Evolutionary conservation across 2,113 vertebrate genomes (phyloP), one percentile per base, ranked within the genome.

Genomic region (Pagrus major): DNA sequence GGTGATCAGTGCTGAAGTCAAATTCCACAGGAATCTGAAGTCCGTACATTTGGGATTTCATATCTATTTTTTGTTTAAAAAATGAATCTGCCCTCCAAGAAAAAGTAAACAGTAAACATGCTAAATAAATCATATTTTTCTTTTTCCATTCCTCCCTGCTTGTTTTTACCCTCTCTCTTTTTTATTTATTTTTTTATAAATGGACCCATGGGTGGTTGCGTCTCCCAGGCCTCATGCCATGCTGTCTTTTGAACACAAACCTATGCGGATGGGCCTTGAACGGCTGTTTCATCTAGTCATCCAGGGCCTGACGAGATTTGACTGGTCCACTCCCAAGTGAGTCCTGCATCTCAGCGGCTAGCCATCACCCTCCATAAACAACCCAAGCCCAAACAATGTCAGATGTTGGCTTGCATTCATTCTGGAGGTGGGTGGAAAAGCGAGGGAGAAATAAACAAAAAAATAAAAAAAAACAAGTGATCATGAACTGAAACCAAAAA

Each of bases 61-160:
- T 52, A 73, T 90, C 63, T 86, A 60, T 78, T 86, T 92, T 88
- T 81, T 64, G 27, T 74, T 74, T 71, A 21, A 84, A 89, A 94
- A 91, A 93, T 89, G 51, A 31, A 92, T 92, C 72, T 74, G 71
- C 89, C 83, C 88, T 92, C 86, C 70, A 90, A 87, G 90, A 91
- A 90, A 92, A 88, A 80, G 83, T 89, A 93, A 93, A 92, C 85
- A 70, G 93, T 95, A 95, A 94, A 95, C 94, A 95, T 73, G 83
- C 83, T 95, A 91, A 95, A 95, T 95, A 94, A 95, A 95, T 95
- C 61, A 94, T 94, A 76, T 91, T 80, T 88, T 88, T 77, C 85
- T 83, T 86, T 86, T 85, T 80, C 39, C 46, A 58, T 80, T 71
- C 61, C 83, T 42, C 63, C n/a, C 63, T 55, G 64, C 77, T 64